Evolutionary conservation across 1,140 invertebrate species (phyloP).

Genomic region (Aphelenchoides besseyi): DNA sequence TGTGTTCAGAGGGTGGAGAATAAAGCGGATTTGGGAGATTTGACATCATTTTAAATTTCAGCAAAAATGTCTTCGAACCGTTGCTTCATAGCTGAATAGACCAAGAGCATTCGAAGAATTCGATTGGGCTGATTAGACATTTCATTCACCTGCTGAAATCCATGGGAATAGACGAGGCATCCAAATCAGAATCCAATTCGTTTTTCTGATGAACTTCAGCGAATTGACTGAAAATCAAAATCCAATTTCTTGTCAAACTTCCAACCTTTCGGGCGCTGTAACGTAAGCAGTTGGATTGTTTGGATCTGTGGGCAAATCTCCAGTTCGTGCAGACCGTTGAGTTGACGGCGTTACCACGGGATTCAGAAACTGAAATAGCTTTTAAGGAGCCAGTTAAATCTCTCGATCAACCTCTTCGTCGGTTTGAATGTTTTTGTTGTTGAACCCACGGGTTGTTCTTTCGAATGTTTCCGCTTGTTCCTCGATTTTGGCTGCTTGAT

Average conservation of each 20-base stretch:
- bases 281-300: not conserved
- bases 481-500: constrained; percentile 51
- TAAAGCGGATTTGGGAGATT: too few species aligned
- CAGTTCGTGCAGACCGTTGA: not conserved
- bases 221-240: not conserved
- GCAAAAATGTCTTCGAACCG: too few species aligned
- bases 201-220: not conserved
- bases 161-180: constrained; percentile 58
- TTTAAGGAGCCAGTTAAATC: not conserved
- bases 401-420: constrained; percentile 18
- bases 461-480: constrained; percentile 49
- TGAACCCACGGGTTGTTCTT: constrained; percentile 34
- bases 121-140: too few species aligned
- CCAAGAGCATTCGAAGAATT: too few species aligned
- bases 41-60: too few species aligned
- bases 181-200: constrained; percentile 51
- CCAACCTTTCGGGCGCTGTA: not conserved
- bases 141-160: constrained; percentile 47
- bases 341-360: not conserved
- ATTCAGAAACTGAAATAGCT: not conserved
- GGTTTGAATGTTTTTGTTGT: constrained; percentile 59
- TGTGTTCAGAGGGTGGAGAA: too few species aligned
- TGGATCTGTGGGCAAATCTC: not conserved
- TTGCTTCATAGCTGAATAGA: too few species aligned
- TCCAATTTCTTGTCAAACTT: not conserved